Evolutionary conservation across 2,113 vertebrate species (phyloP).

Genomic region (Numenius arquata): DNA sequence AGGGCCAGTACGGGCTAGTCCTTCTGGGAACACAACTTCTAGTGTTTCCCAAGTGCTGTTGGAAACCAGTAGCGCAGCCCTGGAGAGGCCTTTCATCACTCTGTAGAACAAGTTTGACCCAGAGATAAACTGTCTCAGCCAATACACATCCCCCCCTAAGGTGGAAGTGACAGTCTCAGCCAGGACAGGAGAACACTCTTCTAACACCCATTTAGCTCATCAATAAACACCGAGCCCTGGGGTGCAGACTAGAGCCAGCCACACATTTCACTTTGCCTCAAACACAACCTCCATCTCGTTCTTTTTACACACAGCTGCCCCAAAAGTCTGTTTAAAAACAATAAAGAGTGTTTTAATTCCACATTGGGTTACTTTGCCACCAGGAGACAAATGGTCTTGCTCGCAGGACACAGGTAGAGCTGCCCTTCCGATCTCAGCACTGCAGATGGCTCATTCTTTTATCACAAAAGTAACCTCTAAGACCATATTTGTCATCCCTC

Average conservation of each 20-base stretch:
- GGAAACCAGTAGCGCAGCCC: not conserved
- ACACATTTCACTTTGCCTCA: not conserved
- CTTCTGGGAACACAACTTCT: not conserved
- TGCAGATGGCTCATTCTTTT: not conserved
- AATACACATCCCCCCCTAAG: not conserved
- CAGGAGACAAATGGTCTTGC: not conserved
- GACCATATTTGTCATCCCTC: not conserved
- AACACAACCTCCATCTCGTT: accelerated
- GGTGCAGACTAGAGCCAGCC: not conserved
- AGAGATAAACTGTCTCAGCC: not conserved
- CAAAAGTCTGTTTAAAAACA: not conserved
- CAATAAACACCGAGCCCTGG: not conserved
- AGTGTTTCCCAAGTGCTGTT: not conserved
- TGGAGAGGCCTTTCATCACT: not conserved
- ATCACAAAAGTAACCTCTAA: not conserved
- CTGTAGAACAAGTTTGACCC: not conserved
- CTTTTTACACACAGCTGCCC: not conserved
- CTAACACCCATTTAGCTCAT: not conserved
- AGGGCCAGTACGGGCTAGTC: not conserved
- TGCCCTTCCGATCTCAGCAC: not conserved
- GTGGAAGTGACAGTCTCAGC: not conserved
- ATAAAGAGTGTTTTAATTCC: not conserved
- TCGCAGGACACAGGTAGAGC: not conserved
- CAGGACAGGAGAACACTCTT: not conserved
- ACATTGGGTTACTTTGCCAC: not conserved